phyloP scores from a whole-genome alignment of 1,140 invertebrate genomes.

The Dendroctonus ponderosae region DNA sequence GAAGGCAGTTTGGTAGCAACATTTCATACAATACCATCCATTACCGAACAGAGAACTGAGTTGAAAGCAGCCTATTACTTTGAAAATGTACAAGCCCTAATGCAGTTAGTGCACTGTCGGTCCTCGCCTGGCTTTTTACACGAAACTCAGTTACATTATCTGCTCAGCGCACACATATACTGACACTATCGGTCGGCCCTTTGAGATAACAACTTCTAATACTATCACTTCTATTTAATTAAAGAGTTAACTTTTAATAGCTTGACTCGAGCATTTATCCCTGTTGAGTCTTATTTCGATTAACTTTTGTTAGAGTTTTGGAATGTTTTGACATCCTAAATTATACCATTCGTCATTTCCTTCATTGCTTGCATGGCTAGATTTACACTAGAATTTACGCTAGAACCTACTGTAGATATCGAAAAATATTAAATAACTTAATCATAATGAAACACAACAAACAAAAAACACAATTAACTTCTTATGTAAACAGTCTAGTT shows the following conservation, averaged over 20 bases:
- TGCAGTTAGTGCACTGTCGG: conserved; percentile 48
- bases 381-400: too few relatives aligned
- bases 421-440: too few relatives aligned
- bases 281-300: conserved; percentile 28
- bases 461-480: too few relatives aligned
- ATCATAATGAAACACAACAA: too few relatives aligned
- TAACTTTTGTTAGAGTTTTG: conserved; percentile 33
- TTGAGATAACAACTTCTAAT: conserved; percentile 36
- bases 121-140: conserved; percentile 41
- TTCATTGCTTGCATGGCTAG: too few relatives aligned
- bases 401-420: too few relatives aligned
- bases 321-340: conserved; percentile 22
- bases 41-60: conserved; percentile 42
- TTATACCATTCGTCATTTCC: too few relatives aligned
- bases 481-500: too few relatives aligned
- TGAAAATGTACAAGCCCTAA: conserved; percentile 47
- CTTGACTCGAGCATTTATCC: conserved; percentile 24
- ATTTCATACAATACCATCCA: conserved; percentile 48
- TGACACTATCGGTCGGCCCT: conserved; percentile 33
- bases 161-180: conserved; percentile 36
- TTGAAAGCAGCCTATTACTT: conserved; percentile 49
- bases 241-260: conserved; percentile 30
- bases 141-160: conserved; percentile 45
- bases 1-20: conserved; percentile 24
- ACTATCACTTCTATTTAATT: conserved; percentile 37